Base-by-base conservation (phyloP, 1,140 invertebrate species). In the Heliconius nattereri region DNA sequence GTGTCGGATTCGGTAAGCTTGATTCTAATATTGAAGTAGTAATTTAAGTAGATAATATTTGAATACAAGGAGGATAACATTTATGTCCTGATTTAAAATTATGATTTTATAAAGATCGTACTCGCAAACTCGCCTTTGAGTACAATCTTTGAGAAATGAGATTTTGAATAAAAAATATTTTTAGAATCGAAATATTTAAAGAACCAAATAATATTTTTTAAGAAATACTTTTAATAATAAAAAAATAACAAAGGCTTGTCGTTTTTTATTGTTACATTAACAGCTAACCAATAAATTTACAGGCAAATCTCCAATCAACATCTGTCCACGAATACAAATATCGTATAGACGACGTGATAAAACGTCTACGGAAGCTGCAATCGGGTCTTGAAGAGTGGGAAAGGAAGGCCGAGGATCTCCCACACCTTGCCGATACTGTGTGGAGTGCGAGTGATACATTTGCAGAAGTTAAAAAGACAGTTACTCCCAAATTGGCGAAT, bases 1-100 rank as follows among this genome's bases (percentile, higher is more conserved):
- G 95, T 92, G 81, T 96, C 94, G 80, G 88, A 95, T 86, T 88
- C 90, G 80, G 93, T 95, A 82, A 90, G 89, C 7, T 52, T 20
- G 19, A 52, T 6, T 52, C 20, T 52, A 45, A 20, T 16, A 45
- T 45, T 45, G 40, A 45, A 45, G 6, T 45, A 45, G 6, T 45
- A 45, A 45, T 45, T 16, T 45, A 16, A 45, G 13, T 45, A 45
- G 40, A 5, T 45, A 13, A 45, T 45, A 16, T 45, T 45, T 13
- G 3, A 45, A 11, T 13, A 45, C 11, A 45, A 9, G 7, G 40
- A 45, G 40, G 13, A 45, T 45, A 16, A 45, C 1, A 40, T 16
- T 45, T 45, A 45, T 45, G 11, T 45, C 40, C 9, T 45, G 40
- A 35, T 45, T 16, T 45, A 45, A 45, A 45, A 45, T 45, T 13